Conservation (phyloP, 2,797 vertebrate species). For the Eospalax fontanierii region DNA sequence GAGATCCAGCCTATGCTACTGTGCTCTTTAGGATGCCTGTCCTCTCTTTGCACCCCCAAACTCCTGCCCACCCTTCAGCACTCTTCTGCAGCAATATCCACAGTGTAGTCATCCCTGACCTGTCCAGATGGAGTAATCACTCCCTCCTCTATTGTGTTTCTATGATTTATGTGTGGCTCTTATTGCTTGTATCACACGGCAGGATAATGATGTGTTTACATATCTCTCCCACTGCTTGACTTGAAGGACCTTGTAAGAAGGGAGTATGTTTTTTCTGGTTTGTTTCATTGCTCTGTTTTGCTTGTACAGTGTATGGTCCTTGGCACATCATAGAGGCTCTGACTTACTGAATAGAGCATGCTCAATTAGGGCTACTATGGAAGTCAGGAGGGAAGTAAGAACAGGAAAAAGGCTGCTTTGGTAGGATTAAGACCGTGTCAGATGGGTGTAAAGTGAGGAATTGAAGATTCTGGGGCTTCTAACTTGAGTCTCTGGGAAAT, state of each 20-base stretch:
- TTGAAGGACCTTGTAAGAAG: slow-evolving; percentile 2
- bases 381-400: not conserved
- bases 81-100: not conserved
- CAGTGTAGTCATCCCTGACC: not conserved
- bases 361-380: not conserved
- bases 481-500: not conserved
- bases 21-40: not conserved
- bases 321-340: not conserved
- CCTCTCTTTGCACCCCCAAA: not conserved
- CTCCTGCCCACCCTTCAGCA: not conserved
- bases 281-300: slow-evolving; percentile 48
- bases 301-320: not conserved
- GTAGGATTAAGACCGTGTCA: not conserved
- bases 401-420: not conserved
- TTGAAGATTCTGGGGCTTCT: slow-evolving; percentile 10
- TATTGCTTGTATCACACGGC: not conserved
- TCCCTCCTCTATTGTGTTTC: not conserved
- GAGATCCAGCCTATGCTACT: not conserved
- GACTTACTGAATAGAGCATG: not conserved
- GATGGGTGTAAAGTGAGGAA: not conserved
- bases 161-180: not conserved
- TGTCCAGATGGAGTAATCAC: not conserved
- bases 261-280: not conserved
- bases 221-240: slow-evolving; percentile 29
- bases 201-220: slow-evolving; percentile 41